phyloP scores from a whole-genome alignment of 2,797 vertebrate genomes.

The Chaetodon trifasciatus region DNA sequence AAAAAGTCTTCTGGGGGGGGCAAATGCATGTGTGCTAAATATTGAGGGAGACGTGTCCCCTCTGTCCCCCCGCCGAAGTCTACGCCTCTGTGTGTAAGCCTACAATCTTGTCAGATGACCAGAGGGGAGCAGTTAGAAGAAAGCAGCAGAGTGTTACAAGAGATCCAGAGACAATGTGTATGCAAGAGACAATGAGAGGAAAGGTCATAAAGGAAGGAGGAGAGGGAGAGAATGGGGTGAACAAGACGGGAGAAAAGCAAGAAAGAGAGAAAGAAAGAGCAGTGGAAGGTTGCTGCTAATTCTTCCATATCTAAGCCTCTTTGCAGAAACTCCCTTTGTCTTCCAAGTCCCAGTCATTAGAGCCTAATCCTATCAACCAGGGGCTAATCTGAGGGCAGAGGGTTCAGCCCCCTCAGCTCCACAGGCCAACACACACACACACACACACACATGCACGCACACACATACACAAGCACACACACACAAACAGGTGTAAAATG shows the following conservation, averaged over 20 bases:
- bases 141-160: slow-evolving; percentile 50
- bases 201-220: slow-evolving; percentile 68
- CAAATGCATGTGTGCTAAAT: no score
- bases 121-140: slow-evolving; percentile 36
- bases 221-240: slow-evolving; percentile 64
- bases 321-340: slow-evolving; percentile 99
- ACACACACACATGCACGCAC: slow-evolving; percentile 22
- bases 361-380: slow-evolving; percentile 99
- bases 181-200: slow-evolving; percentile 69
- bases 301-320: slow-evolving; percentile 99
- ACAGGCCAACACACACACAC: slow-evolving; percentile 72
- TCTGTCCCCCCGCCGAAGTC: background rate
- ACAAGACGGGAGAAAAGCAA: slow-evolving; percentile 60
- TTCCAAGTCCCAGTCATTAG: slow-evolving; percentile 99
- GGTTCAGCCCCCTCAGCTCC: slow-evolving; percentile 87
- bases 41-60: no score
- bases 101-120: slow-evolving; percentile 35
- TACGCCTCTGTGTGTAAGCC: background rate
- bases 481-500: slow-evolving; percentile 27
- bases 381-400: slow-evolving; percentile 96
- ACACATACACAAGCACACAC: slow-evolving; percentile 29
- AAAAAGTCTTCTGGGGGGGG: no score
- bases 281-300: slow-evolving; percentile 97
- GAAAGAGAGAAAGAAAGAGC: slow-evolving; percentile 73
- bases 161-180: slow-evolving; percentile 81